Evolutionary conservation across 2,888 invertebrate genomes (phyloP).

Genomic region (Pollenia amentaria): DNA sequence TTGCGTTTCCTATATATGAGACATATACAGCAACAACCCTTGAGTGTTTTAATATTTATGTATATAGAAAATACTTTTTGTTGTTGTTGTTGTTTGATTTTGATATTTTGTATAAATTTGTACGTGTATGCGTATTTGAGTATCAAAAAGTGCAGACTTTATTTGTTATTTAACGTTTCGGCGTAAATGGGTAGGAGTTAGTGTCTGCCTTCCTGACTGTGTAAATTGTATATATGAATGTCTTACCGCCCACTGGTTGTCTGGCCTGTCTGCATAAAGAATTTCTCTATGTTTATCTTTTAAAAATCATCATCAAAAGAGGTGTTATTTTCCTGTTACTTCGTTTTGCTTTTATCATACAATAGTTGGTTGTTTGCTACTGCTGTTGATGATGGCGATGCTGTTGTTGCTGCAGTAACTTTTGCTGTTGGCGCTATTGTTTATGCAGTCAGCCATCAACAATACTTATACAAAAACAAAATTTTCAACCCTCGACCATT

Average conservation of each 20-base stretch:
- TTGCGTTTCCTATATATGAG: background rate
- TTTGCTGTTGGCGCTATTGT: slow-evolving; percentile 8
- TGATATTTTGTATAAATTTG: slow-evolving; percentile 56
- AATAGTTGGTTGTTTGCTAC: slow-evolving; percentile 6
- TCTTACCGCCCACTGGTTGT: slow-evolving; percentile 24
- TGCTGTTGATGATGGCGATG: slow-evolving; percentile 25
- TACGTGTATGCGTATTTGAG: background rate
- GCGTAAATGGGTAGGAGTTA: slow-evolving; percentile 49
- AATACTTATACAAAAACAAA: slow-evolving; percentile 50
- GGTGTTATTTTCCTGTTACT: slow-evolving; percentile 60
- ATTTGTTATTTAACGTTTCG: slow-evolving; percentile 61
- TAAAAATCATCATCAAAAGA: slow-evolving; percentile 54
- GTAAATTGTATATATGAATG: slow-evolving; percentile 33
- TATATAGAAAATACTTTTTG: slow-evolving; percentile 45
- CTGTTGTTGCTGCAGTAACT: background rate
- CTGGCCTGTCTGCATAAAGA: slow-evolving; percentile 57
- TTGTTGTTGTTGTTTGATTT: slow-evolving; percentile 59
- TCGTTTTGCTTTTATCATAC: slow-evolving; percentile 4
- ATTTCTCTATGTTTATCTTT: slow-evolving; percentile 63
- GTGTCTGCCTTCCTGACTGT: slow-evolving; percentile 66
- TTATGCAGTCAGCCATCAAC: slow-evolving; percentile 53
- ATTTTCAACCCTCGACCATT: slow-evolving; percentile 72
- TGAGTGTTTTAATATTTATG: slow-evolving; percentile 49
- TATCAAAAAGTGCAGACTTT: slow-evolving; percentile 53
- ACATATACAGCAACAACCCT: slow-evolving; percentile 61